Conservation (phyloP, 2,113 vertebrate genomes). For the Colius striatus region DNA sequence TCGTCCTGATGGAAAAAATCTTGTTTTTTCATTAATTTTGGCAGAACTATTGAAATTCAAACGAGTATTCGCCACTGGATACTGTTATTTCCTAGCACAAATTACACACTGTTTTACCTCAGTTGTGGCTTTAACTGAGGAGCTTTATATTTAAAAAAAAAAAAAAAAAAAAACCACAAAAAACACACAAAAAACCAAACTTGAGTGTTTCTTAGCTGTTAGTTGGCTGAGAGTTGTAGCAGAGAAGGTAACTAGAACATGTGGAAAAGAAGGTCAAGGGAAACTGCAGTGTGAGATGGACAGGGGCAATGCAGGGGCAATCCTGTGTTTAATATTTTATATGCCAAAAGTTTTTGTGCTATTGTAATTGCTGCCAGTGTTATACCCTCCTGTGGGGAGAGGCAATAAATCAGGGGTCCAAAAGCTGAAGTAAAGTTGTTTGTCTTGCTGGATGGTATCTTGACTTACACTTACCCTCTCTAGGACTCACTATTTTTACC, state of each 20-base stretch:
- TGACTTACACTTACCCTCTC: constrained; percentile 66
- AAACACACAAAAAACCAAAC: not conserved
- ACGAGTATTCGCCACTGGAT: constrained; percentile 71
- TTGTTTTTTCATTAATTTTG: constrained; percentile 76
- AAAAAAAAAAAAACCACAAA: constrained; percentile 43
- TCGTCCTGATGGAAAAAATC: constrained; percentile 78
- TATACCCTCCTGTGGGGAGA: constrained; percentile 75
- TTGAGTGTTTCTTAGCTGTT: constrained; percentile 57
- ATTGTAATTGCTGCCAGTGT: constrained; percentile 80
- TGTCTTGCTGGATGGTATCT: constrained; percentile 57
- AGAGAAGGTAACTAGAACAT: constrained; percentile 39
- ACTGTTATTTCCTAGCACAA: constrained; percentile 90
- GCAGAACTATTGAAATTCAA: constrained; percentile 76
- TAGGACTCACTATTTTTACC: constrained; percentile 59
- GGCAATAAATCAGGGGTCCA: constrained; percentile 69
- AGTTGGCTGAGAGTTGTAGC: constrained; percentile 44
- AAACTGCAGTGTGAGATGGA: constrained; percentile 21
- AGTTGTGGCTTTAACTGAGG: constrained; percentile 84
- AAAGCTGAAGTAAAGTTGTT: constrained; percentile 53
- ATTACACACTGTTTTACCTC: constrained; percentile 90
- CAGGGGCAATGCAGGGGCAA: constrained; percentile 72
- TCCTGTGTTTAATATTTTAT: constrained; percentile 80
- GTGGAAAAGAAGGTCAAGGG: constrained; percentile 37
- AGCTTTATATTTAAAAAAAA: constrained; percentile 73
- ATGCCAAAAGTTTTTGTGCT: constrained; percentile 83